A percentile compares a stretch with the other conserved stretches of the same genome.
Evolutionary conservation across 2,113 vertebrate genomes (phyloP).

Genomic region (Pseudonaja textilis): DNA sequence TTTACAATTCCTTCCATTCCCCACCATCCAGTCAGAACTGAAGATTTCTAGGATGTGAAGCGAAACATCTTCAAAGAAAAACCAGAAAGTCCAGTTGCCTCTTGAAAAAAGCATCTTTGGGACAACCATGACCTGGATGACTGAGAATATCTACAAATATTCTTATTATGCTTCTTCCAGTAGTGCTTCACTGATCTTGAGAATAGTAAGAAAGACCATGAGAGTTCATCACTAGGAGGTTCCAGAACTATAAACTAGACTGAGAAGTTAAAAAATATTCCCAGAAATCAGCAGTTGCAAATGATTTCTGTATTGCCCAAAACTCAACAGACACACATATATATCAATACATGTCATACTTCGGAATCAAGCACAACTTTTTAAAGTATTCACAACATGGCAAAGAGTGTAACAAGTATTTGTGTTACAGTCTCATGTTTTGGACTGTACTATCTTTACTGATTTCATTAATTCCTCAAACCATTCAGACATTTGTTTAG

Average conservation of each 20-base stretch:
- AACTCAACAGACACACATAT: not conserved
- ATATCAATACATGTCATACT: not conserved
- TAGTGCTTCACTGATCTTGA: not conserved
- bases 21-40: too few relatives aligned
- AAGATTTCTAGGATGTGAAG: too few relatives aligned
- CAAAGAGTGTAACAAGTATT: not conserved
- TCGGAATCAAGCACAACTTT: not conserved
- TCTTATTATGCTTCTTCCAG: not conserved
- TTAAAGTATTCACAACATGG: not conserved
- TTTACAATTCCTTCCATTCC: too few relatives aligned
- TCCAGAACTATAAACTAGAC: not conserved
- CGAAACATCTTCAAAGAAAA: too few relatives aligned
- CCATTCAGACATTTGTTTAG: conserved; percentile 1
- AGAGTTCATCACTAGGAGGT: not conserved
- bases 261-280: not conserved
- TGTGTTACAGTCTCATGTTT: not conserved
- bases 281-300: not conserved
- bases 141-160: too few relatives aligned
- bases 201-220: not conserved
- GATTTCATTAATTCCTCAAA: conserved; percentile 23
- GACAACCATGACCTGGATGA: too few relatives aligned
- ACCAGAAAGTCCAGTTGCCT: too few relatives aligned
- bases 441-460: not conserved
- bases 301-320: not conserved
- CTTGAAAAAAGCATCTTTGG: too few relatives aligned